These are phyloP conservation scores for Orycteropus afer DNA, from an alignment of 2,113 vertebrate genomes.

Conservation along the genomic window DNA sequence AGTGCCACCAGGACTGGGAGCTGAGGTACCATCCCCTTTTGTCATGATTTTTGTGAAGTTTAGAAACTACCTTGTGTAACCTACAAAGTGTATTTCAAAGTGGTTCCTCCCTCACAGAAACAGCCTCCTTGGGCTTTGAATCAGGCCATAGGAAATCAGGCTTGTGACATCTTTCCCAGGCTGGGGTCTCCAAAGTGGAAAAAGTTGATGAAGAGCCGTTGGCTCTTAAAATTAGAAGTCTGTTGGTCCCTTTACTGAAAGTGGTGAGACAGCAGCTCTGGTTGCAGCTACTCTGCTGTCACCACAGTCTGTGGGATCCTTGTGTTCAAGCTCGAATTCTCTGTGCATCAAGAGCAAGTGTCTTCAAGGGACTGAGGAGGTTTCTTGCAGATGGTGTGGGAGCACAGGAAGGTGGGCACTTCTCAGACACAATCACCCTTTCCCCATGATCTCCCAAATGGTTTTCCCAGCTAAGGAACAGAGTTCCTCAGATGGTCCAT, in stretches of 20 bases:
- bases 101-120: not conserved
- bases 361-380: not conserved
- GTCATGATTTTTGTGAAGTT: not conserved
- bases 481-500: not conserved
- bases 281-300: not conserved
- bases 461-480: not conserved
- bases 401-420: not conserved
- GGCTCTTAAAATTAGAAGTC: not conserved
- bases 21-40: not conserved
- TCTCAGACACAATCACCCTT: not conserved
- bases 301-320: not conserved
- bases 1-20: not conserved
- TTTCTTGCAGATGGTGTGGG: not conserved
- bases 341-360: not conserved
- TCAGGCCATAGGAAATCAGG: not conserved
- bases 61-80: not conserved
- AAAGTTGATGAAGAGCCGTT: not conserved
- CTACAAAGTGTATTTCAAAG: not conserved
- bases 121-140: not conserved
- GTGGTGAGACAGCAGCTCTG: not conserved
- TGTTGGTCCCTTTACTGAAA: slow-evolving; percentile 5
- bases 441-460: not conserved
- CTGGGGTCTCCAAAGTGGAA: not conserved
- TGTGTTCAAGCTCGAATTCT: not conserved
- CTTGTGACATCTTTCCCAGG: not conserved